A percentile compares a stretch with the other conserved stretches of the same genome.
phyloP scores from a whole-genome alignment of 2,888 invertebrate species.

The Epiperipatus broadwayi region DNA sequence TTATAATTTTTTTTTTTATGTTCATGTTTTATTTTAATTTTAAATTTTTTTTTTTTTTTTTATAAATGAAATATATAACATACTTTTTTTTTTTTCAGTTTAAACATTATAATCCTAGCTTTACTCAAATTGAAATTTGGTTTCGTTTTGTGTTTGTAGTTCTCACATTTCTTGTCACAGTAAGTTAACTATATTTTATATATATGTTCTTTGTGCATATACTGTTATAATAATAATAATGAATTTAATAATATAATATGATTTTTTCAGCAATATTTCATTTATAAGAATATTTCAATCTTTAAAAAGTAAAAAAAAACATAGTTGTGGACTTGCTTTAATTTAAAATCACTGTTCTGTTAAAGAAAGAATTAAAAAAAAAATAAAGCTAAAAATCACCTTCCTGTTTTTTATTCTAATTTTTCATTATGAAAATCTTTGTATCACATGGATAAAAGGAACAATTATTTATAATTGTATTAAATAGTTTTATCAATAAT shows the following conservation, averaged over 20 bases:
- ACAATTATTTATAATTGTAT: too few relatives aligned
- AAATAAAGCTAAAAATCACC: too few relatives aligned
- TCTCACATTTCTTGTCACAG: slow-evolving; percentile 63
- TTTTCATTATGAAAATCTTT: too few relatives aligned
- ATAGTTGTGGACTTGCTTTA: too few relatives aligned
- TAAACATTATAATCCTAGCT: slow-evolving; percentile 84
- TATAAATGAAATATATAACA: slow-evolving; percentile 12
- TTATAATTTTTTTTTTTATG: too few relatives aligned
- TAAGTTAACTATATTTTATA: slow-evolving; percentile 37
- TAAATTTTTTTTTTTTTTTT: slow-evolving; percentile 15
- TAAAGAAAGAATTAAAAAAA: too few relatives aligned
- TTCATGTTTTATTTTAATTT: slow-evolving; percentile 11
- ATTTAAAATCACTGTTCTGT: too few relatives aligned
- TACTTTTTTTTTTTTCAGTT: slow-evolving; percentile 44
- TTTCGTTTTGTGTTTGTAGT: slow-evolving; percentile 80
- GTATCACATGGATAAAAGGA: too few relatives aligned
- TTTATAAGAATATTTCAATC: neutral
- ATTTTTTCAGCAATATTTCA: slow-evolving; percentile 16
- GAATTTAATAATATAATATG: slow-evolving; percentile 12
- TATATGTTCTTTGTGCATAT: neutral
- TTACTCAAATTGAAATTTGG: slow-evolving; percentile 93
- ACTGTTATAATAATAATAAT: neutral
- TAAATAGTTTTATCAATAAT: too few relatives aligned
- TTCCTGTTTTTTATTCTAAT: too few relatives aligned
- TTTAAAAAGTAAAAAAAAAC: too few relatives aligned